phyloP scores from a whole-genome alignment of 2,888 invertebrate species.

The Apocheima hispidaria region DNA sequence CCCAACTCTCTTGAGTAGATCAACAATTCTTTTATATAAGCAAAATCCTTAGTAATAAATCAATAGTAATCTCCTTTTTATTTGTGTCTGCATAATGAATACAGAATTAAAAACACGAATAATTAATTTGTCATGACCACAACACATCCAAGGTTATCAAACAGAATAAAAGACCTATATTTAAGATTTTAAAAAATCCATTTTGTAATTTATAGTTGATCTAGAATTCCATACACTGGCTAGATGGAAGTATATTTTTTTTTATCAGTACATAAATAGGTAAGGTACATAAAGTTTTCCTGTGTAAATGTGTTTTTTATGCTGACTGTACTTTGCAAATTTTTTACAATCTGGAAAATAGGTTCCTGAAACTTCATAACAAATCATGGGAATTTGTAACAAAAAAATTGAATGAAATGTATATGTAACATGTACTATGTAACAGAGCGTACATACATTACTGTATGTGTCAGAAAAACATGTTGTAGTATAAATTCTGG shows the following conservation, averaged over 20 bases:
- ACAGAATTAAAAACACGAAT: not conserved
- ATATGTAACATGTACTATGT: no score
- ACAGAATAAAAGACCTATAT: not conserved
- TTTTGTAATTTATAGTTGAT: not conserved
- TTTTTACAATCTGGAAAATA: not conserved
- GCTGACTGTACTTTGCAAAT: not conserved
- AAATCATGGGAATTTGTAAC: not conserved
- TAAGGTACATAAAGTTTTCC: no score
- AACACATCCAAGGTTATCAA: constrained; percentile 4
- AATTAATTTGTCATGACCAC: not conserved
- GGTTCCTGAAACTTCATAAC: not conserved
- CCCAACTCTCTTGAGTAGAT: no score
- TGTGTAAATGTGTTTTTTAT: not conserved
- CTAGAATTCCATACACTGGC: not conserved
- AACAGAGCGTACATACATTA: no score
- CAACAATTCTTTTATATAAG: no score
- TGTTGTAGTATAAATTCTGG: constrained; percentile 6
- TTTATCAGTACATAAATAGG: not conserved
- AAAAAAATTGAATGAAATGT: not conserved
- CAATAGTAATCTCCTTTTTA: no score
- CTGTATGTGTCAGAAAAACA: not conserved
- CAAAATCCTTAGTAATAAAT: no score
- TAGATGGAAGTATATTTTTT: no score
- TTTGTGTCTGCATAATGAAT: not conserved
- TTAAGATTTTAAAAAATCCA: not conserved